phyloP scores from a whole-genome alignment of 2,797 vertebrate genomes.

The Ctenopoma kingsleyae region DNA sequence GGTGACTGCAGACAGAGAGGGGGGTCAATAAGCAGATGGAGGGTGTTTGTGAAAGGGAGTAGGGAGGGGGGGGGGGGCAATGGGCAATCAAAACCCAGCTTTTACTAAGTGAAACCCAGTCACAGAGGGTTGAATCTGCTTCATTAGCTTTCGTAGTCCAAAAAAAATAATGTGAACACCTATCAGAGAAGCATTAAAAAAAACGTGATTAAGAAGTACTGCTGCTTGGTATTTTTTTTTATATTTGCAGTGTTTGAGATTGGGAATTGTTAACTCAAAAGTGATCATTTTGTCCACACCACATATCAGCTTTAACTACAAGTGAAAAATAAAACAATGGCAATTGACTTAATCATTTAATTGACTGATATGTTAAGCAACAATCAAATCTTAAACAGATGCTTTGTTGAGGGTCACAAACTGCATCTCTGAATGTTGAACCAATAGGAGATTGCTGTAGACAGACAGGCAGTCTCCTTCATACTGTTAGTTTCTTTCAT shows the following conservation, averaged over 20 bases:
- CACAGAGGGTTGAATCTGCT: not conserved
- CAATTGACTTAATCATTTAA: no score
- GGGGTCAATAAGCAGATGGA: slow-evolving; percentile 55
- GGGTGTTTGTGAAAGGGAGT: slow-evolving; percentile 39
- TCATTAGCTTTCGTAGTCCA: slow-evolving; percentile 1
- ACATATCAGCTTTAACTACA: no score
- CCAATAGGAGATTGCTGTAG: slow-evolving; percentile 27
- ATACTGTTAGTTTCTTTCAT: slow-evolving; percentile 73
- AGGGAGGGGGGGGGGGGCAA: slow-evolving; percentile 49
- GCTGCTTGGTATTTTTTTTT: no score
- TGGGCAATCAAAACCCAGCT: slow-evolving; percentile 58
- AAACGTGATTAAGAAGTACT: not conserved
- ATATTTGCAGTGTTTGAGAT: not conserved
- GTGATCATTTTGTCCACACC: not conserved
- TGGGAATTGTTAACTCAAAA: not conserved
- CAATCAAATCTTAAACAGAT: not conserved
- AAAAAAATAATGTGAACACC: not conserved
- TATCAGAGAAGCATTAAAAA: not conserved
- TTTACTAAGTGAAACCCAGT: slow-evolving; percentile 42
- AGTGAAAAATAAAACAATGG: no score
- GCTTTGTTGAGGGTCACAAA: not conserved
- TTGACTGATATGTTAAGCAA: no score
- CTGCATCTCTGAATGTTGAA: not conserved
- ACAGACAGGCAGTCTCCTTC: slow-evolving; percentile 80
- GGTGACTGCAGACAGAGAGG: slow-evolving; percentile 76